Percentiles rank a stretch among this genome's conserved stretches.
Evolutionary conservation across 1,140 invertebrate genomes (phyloP).

Genomic region (Hylaeus volcanicus): DNA sequence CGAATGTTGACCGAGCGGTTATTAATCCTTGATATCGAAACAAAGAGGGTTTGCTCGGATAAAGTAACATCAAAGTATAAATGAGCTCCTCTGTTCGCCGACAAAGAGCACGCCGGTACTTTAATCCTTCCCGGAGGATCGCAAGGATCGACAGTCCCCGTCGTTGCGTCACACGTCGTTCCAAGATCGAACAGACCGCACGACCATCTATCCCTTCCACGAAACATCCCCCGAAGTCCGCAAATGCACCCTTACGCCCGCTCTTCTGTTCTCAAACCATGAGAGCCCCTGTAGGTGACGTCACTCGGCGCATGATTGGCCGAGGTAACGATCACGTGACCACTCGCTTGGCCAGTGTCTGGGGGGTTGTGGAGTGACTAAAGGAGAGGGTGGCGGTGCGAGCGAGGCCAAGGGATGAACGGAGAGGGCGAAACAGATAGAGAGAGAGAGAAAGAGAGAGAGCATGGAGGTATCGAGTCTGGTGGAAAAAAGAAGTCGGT

Average conservation of each 20-base stretch:
- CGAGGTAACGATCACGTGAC: slow-evolving; percentile 63
- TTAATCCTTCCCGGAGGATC: slow-evolving; percentile 56
- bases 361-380: slow-evolving; percentile 53
- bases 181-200: slow-evolving; percentile 53
- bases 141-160: slow-evolving; percentile 47
- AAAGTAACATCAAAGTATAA: slow-evolving; percentile 16
- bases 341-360: slow-evolving; percentile 58
- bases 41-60: background rate
- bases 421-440: slow-evolving; percentile 12
- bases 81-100: background rate
- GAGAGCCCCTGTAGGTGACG: slow-evolving; percentile 67
- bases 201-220: slow-evolving; percentile 47
- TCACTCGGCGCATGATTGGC: slow-evolving; percentile 63
- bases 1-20: too few species aligned
- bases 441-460: background rate
- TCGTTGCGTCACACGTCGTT: slow-evolving; percentile 60
- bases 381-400: slow-evolving; percentile 51
- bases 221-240: slow-evolving; percentile 30
- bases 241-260: slow-evolving; percentile 50
- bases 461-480: background rate
- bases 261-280: slow-evolving; percentile 39
- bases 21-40: background rate
- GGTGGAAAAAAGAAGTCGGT: slow-evolving; percentile 22
- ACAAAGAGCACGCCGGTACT: background rate
- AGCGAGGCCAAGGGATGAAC: slow-evolving; percentile 8